Evolutionary conservation across 2,797 vertebrate genomes (phyloP).

Genomic region (Micromesistius poutassou): DNA sequence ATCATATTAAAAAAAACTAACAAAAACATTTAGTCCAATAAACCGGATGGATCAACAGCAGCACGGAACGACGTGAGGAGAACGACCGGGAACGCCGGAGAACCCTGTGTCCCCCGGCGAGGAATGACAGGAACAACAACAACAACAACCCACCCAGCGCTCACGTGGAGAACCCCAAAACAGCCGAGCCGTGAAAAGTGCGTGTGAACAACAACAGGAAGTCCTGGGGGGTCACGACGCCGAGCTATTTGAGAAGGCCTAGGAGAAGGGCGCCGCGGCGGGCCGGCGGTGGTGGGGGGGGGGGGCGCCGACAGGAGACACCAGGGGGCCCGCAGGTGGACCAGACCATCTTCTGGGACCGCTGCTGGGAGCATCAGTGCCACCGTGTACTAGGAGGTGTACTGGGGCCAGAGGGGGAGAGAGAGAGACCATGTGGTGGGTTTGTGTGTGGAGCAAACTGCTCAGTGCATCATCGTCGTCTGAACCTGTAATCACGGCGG

Average conservation of each 20-base stretch:
- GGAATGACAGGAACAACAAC: constrained; percentile 12
- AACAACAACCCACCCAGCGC: too few species aligned
- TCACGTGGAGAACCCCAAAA: constrained; percentile 23
- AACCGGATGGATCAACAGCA: background rate
- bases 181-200: background rate
- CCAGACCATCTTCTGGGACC: background rate
- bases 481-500: background rate
- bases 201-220: constrained; percentile 43
- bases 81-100: background rate
- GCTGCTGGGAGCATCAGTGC: background rate
- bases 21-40: background rate
- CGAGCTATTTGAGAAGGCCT: constrained; percentile 9
- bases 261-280: too few species aligned
- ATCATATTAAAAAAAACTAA: background rate
- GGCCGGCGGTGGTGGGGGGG: too few species aligned
- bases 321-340: background rate
- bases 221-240: constrained; percentile 14
- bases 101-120: constrained; percentile 18
- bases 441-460: background rate
- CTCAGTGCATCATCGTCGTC: background rate
- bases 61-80: background rate
- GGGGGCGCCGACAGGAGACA: background rate
- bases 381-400: background rate
- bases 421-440: background rate
- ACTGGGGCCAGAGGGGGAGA: background rate